These are phyloP conservation scores for Drosophila austrosaltans DNA, from an alignment of 2,888 invertebrate species.

Conservation along the genomic window DNA sequence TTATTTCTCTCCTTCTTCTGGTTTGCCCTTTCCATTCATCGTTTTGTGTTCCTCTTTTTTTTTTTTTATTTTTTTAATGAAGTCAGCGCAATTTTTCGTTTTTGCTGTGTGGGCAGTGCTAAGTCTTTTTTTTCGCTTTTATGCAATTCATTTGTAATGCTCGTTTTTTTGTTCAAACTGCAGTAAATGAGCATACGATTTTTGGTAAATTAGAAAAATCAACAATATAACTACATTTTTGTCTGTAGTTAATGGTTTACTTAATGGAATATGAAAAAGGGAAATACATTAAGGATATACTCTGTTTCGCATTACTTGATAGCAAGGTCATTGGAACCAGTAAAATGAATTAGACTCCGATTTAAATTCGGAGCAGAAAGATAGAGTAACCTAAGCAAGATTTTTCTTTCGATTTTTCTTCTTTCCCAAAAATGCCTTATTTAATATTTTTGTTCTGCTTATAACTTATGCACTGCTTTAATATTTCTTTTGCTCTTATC, in stretches of 20 bases:
- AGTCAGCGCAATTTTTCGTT: constrained; percentile 68
- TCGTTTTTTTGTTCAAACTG: constrained; percentile 44
- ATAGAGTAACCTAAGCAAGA: too few relatives aligned
- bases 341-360: too few relatives aligned
- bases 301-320: too few relatives aligned
- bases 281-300: too few relatives aligned
- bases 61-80: constrained; percentile 61
- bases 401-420: too few relatives aligned
- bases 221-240: not conserved
- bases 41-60: not conserved
- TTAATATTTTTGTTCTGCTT: not conserved
- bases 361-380: too few relatives aligned
- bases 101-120: constrained; percentile 56
- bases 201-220: not conserved
- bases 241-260: too few relatives aligned
- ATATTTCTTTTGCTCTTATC: not conserved
- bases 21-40: not conserved
- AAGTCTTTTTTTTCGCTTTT: constrained; percentile 39
- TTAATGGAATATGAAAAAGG: too few relatives aligned
- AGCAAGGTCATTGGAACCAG: too few relatives aligned
- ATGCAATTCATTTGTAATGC: constrained; percentile 66
- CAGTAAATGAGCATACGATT: constrained; percentile 6
- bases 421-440: too few relatives aligned
- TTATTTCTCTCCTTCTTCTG: constrained; percentile 31
- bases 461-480: not conserved